These are phyloP conservation scores for Porphyrio hochstetteri DNA, from an alignment of 2,113 vertebrate genomes.

Conservation along the genomic window DNA sequence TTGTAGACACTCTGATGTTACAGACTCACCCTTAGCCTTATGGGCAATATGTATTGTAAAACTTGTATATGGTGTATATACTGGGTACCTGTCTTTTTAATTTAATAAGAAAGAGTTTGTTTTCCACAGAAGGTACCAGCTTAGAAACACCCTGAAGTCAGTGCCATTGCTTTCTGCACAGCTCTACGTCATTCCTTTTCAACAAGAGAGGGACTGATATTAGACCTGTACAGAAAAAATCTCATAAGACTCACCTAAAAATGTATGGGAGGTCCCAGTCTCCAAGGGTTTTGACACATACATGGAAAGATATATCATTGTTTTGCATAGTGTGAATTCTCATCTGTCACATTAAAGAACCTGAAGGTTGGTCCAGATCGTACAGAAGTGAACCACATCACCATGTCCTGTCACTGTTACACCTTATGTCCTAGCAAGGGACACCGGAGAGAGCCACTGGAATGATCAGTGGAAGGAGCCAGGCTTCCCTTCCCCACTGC, in stretches of 20 bases:
- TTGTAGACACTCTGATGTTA: background rate
- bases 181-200: background rate
- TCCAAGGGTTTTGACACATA: background rate
- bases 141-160: background rate
- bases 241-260: background rate
- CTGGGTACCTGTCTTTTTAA: background rate
- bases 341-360: background rate
- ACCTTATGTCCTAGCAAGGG: background rate
- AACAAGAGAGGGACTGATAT: background rate
- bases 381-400: background rate
- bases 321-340: background rate
- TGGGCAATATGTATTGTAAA: rapidly evolving
- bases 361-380: background rate
- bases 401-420: background rate
- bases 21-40: background rate
- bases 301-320: rapidly evolving
- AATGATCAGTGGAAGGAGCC: background rate
- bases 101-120: background rate
- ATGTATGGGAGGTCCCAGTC: background rate
- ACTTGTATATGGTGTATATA: background rate
- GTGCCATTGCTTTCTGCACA: background rate
- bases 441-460: background rate
- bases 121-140: background rate
- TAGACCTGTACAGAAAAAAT: background rate
- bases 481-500: background rate